Conservation (phyloP, 2,888 invertebrate species). For the Gortyna flavago region DNA sequence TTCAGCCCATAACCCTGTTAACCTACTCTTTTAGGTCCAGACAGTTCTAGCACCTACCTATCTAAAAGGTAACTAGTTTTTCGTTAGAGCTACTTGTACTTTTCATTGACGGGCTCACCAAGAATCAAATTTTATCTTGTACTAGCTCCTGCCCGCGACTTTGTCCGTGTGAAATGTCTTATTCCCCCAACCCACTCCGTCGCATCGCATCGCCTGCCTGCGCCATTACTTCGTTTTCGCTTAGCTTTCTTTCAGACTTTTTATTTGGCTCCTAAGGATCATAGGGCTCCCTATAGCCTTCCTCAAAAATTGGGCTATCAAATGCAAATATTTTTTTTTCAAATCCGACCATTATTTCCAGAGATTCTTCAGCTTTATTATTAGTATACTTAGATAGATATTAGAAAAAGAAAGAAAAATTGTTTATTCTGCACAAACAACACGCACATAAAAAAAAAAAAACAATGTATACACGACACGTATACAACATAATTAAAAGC, state of each 20-base stretch:
- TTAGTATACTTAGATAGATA: too few relatives aligned
- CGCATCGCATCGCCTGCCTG: background rate
- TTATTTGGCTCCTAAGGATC: background rate
- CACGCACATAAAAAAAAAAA: too few relatives aligned
- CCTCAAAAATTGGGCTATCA: too few relatives aligned
- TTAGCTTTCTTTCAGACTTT: background rate
- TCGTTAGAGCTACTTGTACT: too few relatives aligned
- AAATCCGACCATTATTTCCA: background rate
- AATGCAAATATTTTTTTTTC: background rate
- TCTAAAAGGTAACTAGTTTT: too few relatives aligned
- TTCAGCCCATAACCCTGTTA: too few relatives aligned
- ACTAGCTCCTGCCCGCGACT: background rate
- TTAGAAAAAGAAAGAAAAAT: too few relatives aligned
- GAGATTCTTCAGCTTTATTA: background rate
- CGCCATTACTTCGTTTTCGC: background rate
- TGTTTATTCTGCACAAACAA: too few relatives aligned
- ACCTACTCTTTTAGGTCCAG: background rate
- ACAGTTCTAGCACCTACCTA: background rate
- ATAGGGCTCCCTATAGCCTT: background rate
- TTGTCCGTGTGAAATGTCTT: background rate
- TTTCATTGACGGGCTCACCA: too few relatives aligned
- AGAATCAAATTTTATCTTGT: too few relatives aligned
- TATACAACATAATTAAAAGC: too few relatives aligned
- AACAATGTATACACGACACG: too few relatives aligned
- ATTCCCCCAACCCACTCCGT: background rate